These are phyloP conservation scores for Passerina amoena DNA, from an alignment of 2,113 vertebrate genomes.

Conservation along the genomic window DNA sequence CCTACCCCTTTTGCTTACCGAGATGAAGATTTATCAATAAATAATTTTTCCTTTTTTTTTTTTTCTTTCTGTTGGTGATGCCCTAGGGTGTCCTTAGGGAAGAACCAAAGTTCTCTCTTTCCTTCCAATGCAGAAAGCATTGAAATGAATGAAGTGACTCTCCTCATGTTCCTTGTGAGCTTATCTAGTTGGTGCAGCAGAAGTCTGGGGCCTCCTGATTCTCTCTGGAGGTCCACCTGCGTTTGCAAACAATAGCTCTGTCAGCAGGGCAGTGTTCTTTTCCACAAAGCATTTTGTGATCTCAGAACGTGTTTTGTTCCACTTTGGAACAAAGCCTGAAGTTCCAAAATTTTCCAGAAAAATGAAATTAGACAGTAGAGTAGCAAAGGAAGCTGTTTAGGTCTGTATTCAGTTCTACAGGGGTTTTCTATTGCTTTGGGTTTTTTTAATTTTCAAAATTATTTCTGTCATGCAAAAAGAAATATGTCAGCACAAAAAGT, in stretches of 20 bases:
- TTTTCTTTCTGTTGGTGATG: background rate
- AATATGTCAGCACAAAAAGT: constrained; percentile 42
- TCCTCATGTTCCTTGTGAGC: background rate
- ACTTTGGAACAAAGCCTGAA: background rate
- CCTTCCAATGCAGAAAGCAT: background rate
- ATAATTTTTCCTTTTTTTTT: accelerated
- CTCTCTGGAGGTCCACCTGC: background rate
- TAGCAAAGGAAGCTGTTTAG: background rate
- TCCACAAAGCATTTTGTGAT: background rate
- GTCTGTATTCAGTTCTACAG: background rate
- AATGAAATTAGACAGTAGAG: background rate
- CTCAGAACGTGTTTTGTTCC: background rate
- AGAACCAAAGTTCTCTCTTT: background rate
- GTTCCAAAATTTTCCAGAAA: background rate
- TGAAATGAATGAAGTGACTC: background rate
- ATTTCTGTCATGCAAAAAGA: constrained; percentile 18
- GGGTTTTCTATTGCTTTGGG: background rate
- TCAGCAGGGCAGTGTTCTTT: background rate
- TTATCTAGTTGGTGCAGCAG: background rate
- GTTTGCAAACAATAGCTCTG: background rate
- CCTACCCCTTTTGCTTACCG: background rate
- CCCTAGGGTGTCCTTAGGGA: background rate
- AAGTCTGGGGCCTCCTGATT: background rate
- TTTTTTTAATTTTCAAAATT: constrained; percentile 7
- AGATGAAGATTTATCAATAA: background rate